Evolutionary conservation across 2,113 vertebrate species (phyloP), one percentile per base, ranked within the genome.

Genomic region (Phyllostomus discolor): DNA sequence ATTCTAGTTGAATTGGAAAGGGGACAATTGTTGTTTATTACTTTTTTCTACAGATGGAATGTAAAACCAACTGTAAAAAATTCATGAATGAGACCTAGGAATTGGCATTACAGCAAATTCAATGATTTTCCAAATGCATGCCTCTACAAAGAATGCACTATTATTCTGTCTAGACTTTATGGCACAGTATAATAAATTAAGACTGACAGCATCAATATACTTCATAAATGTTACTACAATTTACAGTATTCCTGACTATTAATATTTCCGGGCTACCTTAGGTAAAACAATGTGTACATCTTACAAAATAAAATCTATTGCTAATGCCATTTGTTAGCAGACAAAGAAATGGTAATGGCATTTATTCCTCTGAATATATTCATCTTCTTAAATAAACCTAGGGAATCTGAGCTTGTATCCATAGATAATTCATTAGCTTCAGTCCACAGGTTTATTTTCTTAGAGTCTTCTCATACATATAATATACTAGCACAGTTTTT

Each of bases 101-200:
- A 78, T 90, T 90, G 83, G 79, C 64, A 95, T 94, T 69, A 69
- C 57, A 94, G 89, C 75, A 93, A 88, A 95, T 69, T 91, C 48
- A 76, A 52, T 91, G 91, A 93, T 96, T 91, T 97, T 81, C 90
- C 52, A 95, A 97, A 97, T 88, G 88, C 93, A 62, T 73, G 82
- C 38, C 57, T 92, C 73, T 76, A 84, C 96, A 93, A 96, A 96
- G 82, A 97, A 95, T 73, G 70, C 26, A 88, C 96, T 91, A 93
- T 96, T 97, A 86, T 96, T 96, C 95, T 75, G 95, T 97, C 97
- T 97, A 97, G 97, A 97, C 95, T 90, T 72, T 11, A 38, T 75
- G 87, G 94, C 82, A 97, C 35, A 83, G 86, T 50, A 57, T 72
- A 95, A 95, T 97, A 97, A 97, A 96, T 96, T 96, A 96, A 95